Evolutionary conservation across 2,113 vertebrate species (phyloP).

Genomic region (Asarcornis scutulata): DNA sequence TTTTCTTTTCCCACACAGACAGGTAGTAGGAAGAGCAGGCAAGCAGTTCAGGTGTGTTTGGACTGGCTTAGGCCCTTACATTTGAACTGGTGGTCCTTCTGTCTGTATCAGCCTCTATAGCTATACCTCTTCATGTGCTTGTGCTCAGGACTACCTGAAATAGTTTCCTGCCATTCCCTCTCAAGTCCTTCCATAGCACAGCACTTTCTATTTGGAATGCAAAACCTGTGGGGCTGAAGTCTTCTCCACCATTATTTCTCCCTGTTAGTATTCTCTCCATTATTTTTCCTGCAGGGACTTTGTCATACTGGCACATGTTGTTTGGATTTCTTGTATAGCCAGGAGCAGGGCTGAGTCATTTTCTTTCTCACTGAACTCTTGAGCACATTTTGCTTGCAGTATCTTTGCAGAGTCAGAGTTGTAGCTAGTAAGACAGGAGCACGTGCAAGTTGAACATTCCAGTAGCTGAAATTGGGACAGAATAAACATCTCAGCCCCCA

Average conservation of each 20-base stretch:
- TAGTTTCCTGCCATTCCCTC: neutral
- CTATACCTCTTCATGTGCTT: neutral
- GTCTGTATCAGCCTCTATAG: neutral
- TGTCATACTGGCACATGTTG: neutral
- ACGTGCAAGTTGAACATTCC: neutral
- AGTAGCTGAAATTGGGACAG: neutral
- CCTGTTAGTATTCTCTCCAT: too few relatives aligned
- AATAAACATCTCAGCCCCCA: neutral
- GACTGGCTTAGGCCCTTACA: neutral
- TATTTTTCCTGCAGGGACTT: neutral
- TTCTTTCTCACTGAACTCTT: neutral
- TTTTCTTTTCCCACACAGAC: neutral
- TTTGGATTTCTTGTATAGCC: neutral
- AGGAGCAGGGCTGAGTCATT: neutral
- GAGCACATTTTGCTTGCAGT: neutral
- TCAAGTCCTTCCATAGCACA: neutral
- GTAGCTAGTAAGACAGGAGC: neutral
- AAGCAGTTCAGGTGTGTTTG: neutral
- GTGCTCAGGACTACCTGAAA: neutral
- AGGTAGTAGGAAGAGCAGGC: neutral
- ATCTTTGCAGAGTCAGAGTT: neutral
- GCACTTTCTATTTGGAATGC: neutral
- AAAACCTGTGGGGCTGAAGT: neutral
- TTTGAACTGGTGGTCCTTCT: neutral
- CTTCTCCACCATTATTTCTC: neutral